Percentiles rank a stretch among this genome's conserved stretches.
Evolutionary conservation across 2,888 invertebrate species (phyloP).

Genomic region (Pediacus dermestoides): DNA sequence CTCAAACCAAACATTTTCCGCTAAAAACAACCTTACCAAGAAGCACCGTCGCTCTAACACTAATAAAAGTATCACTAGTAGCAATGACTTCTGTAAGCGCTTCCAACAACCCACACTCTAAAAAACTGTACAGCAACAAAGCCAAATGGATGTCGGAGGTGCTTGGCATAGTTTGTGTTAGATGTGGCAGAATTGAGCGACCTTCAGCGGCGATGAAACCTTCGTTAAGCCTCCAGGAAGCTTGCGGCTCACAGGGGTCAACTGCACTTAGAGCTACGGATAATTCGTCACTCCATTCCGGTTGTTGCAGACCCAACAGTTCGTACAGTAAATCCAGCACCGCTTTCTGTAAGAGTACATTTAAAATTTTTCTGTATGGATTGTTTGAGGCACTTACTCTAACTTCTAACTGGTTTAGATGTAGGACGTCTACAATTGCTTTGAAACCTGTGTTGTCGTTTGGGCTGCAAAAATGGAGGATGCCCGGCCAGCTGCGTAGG

Average conservation of each 20-base stretch:
- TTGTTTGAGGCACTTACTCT: slow-evolving; percentile 61
- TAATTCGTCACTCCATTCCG: slow-evolving; percentile 91
- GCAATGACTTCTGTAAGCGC: slow-evolving; percentile 90
- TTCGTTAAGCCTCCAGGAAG: slow-evolving; percentile 85
- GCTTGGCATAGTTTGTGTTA: slow-evolving; percentile 82
- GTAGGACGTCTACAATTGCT: slow-evolving; percentile 75
- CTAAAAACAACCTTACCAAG: slow-evolving; percentile 55
- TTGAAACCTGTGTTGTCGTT: slow-evolving; percentile 69
- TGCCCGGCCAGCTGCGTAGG: slow-evolving; percentile 88
- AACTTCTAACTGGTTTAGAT: slow-evolving; percentile 84
- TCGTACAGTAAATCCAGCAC: slow-evolving; percentile 90
- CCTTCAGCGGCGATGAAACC: slow-evolving; percentile 96
- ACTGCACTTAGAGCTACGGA: slow-evolving; percentile 82
- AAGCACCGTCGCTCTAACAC: slow-evolving; percentile 86
- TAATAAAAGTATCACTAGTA: slow-evolving; percentile 83
- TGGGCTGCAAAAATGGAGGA: slow-evolving; percentile 83
- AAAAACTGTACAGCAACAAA: slow-evolving; percentile 80
- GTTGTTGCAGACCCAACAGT: slow-evolving; percentile 80
- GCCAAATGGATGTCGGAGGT: slow-evolving; percentile 89
- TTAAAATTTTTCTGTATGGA: too few relatives aligned
- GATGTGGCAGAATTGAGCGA: slow-evolving; percentile 75
- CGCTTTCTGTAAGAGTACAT: slow-evolving; percentile 72
- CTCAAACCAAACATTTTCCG: slow-evolving; percentile 2
- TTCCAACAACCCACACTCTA: slow-evolving; percentile 80
- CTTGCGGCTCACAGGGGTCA: slow-evolving; percentile 80